Conservation (phyloP, 2,113 vertebrate species). For the Alethe castanea region DNA sequence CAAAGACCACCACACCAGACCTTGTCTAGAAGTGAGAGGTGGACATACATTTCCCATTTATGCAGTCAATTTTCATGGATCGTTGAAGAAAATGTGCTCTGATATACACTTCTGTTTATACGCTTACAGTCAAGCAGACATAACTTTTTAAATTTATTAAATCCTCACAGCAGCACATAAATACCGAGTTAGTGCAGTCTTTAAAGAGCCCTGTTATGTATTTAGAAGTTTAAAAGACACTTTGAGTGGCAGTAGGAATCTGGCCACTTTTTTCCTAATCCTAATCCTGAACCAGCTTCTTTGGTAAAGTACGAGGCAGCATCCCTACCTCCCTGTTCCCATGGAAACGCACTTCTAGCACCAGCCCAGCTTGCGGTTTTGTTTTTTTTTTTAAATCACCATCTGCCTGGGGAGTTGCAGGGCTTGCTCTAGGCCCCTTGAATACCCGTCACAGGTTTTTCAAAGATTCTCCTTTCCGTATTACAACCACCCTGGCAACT, state of each 20-base stretch:
- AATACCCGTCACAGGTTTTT: neutral
- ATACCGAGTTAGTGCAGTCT: neutral
- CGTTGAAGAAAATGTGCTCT: neutral
- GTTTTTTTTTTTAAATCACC: constrained; percentile 50
- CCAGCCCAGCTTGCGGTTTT: constrained; percentile 61
- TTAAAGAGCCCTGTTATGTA: neutral
- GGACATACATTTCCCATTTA: neutral
- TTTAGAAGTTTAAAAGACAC: neutral
- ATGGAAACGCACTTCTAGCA: constrained; percentile 72
- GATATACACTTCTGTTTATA: neutral
- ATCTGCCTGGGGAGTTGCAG: constrained; percentile 67
- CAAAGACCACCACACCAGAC: neutral
- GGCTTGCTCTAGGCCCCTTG: constrained; percentile 24
- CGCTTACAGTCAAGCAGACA: neutral
- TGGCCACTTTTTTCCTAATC: constrained; percentile 28
- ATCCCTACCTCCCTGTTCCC: constrained; percentile 70
- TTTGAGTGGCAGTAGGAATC: neutral
- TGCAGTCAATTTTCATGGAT: neutral
- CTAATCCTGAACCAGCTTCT: constrained; percentile 52
- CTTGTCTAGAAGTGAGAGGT: neutral
- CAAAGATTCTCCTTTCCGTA: neutral
- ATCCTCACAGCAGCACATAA: neutral
- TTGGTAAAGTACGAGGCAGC: constrained; percentile 46
- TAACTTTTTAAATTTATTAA: neutral
- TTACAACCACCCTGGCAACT: neutral